phyloP scores from a whole-genome alignment of 1,140 invertebrate species.

The Heliconius melpomene region DNA sequence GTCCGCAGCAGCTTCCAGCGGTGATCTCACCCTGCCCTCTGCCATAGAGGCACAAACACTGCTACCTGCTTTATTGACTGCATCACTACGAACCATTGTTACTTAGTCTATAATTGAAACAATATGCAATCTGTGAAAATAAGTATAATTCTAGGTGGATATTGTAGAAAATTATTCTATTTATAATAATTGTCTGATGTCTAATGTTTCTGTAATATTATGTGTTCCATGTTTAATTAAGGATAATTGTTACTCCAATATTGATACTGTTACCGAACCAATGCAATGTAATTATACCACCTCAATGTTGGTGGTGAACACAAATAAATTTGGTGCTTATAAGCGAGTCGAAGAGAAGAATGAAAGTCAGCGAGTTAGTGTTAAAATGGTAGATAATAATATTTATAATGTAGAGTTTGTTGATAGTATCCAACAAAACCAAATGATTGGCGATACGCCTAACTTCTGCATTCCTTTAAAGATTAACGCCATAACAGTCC shows the following conservation, averaged over 20 bases:
- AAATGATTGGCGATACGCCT: slow-evolving; percentile 82
- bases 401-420: slow-evolving; percentile 82
- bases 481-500: slow-evolving; percentile 82
- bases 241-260: slow-evolving; percentile 81
- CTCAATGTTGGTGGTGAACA: slow-evolving; percentile 80
- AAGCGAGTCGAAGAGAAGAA: slow-evolving; percentile 79
- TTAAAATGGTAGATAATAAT: slow-evolving; percentile 82
- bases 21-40: slow-evolving; percentile 77
- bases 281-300: slow-evolving; percentile 84
- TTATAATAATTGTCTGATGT: slow-evolving; percentile 85
- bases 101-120: slow-evolving; percentile 82
- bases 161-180: slow-evolving; percentile 82
- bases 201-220: slow-evolving; percentile 83
- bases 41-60: slow-evolving; percentile 80
- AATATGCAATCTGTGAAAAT: slow-evolving; percentile 86
- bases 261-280: slow-evolving; percentile 84
- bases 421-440: slow-evolving; percentile 82
- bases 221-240: slow-evolving; percentile 82
- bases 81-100: slow-evolving; percentile 82
- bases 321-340: slow-evolving; percentile 82
- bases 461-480: slow-evolving; percentile 84
- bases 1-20: slow-evolving; percentile 76
- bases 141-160: slow-evolving; percentile 81
- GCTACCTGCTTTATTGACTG: slow-evolving; percentile 81
- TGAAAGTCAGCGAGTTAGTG: slow-evolving; percentile 80